These are phyloP conservation scores for Ptychadena robeensis DNA, from an alignment of 2,797 vertebrate genomes.

Conservation along the genomic window DNA sequence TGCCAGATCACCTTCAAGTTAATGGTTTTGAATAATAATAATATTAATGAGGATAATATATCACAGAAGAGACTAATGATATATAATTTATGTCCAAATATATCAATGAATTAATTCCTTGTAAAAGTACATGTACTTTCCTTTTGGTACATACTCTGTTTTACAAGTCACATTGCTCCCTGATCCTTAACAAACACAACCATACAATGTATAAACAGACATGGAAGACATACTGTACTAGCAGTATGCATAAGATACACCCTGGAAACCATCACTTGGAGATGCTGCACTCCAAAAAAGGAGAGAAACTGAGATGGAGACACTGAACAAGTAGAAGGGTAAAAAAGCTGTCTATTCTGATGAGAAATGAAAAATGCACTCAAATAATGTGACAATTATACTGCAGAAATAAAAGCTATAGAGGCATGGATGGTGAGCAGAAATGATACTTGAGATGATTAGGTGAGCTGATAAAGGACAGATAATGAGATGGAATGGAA, in stretches of 20 bases:
- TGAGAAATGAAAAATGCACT: conserved; percentile 11
- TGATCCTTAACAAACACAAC: neutral
- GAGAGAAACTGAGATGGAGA: conserved; percentile 22
- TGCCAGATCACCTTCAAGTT: too few relatives aligned
- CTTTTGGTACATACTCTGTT: neutral
- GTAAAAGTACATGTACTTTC: neutral
- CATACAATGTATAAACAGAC: conserved; percentile 20
- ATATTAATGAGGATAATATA: too few relatives aligned
- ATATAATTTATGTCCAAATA: neutral
- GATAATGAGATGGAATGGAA: conserved; percentile 48
- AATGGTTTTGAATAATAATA: too few relatives aligned
- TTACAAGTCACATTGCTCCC: neutral
- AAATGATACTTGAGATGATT: conserved; percentile 45
- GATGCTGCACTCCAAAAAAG: conserved; percentile 34
- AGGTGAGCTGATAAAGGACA: conserved; percentile 41
- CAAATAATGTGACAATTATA: conserved; percentile 49
- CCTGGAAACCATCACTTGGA: conserved; percentile 16
- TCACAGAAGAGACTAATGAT: too few relatives aligned
- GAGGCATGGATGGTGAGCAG: conserved; percentile 15
- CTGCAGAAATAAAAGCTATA: conserved; percentile 33
- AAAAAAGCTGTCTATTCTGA: conserved; percentile 19
- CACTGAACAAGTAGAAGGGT: neutral
- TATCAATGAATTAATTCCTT: neutral
- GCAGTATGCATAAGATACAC: neutral
- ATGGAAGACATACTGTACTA: conserved; percentile 17